Evolutionary conservation across 2,797 vertebrate species (phyloP), one percentile per base, ranked within the genome.

Genomic region (Melanotaenia pygmaea): DNA sequence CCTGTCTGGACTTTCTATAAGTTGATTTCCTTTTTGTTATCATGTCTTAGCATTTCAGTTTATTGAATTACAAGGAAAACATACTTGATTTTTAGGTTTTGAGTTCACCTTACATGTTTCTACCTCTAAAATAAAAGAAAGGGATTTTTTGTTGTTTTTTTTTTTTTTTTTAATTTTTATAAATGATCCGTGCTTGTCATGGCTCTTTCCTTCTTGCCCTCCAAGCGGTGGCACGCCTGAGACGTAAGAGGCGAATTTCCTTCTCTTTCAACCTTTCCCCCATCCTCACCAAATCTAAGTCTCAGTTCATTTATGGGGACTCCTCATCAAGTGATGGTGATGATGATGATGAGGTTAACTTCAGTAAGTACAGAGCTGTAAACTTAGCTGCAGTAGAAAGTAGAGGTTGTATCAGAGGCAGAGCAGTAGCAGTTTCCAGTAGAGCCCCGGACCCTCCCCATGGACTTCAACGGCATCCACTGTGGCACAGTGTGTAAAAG

Each of bases 301-400:
- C 94, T 92, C 89, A 86, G 61, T 78, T 95, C 84, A 86, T 95
- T 94, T 95, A 94, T 87, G 87, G 94, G 90, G 96, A 94, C 93
- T 96, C 95, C 92, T 98, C 96, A 85, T 97, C 96, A 92, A 97
- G 96, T 88, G 97, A 96, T 93, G 96, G 96, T 88, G 97, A 98
- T 88, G 97, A 96, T 93, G 96, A 98, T 93, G 96, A 98, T n/a
- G 96, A 96, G 74, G 95, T 97, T 91, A 88, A 90, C 82, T 89
- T 91, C 84, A 95, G 97, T 98, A 96, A 98, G 97, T 97, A 59
- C 62, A 68, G 24, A 57, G n/a, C 7, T 16, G 5, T 53, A 51
- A 58, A 35, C 12, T 0, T 63, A 75, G 68, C 63, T 64, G 64
- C 69, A 70, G 77, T 90, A 86, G 83, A 72, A 80, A 70, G 8